phyloP scores from a whole-genome alignment of 64 coral and sea anemone genomes.

The Stichodactyla helianthus region DNA sequence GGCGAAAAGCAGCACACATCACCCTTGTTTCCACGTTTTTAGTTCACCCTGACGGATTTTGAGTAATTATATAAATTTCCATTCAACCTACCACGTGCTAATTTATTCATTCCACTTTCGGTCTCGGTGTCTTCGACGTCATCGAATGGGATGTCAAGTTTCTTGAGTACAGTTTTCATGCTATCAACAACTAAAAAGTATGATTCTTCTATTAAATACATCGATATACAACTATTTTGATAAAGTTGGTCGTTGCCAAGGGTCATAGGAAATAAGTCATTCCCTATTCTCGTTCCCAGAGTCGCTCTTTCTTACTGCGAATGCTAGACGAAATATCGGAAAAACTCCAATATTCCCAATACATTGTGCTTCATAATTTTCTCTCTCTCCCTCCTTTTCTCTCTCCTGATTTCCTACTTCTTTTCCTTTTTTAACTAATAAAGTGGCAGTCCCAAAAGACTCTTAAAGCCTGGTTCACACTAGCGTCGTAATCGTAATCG shows the following conservation, averaged over 20 bases:
- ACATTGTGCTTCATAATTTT: too few species aligned
- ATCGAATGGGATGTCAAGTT: conserved; percentile 28
- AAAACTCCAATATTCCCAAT: too few species aligned
- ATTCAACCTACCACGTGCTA: conserved; percentile 24
- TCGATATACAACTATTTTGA: too few species aligned
- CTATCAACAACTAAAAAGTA: conserved; percentile 27
- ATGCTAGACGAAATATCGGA: too few species aligned
- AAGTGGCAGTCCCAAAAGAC: neutral
- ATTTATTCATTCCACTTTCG: conserved; percentile 14
- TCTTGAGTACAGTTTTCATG: conserved; percentile 47
- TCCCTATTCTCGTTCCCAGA: too few species aligned
- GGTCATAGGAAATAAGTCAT: neutral
- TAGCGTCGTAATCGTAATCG: too few species aligned
- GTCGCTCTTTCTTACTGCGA: too few species aligned
- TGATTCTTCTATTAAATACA: too few species aligned
- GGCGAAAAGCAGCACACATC: neutral
- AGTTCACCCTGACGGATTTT: too few species aligned
- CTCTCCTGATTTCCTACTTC: neutral
- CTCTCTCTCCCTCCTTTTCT: neutral
- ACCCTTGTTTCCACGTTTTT: neutral
- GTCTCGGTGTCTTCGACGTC: neutral
- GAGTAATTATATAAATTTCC: too few species aligned
- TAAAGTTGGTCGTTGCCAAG: neutral
- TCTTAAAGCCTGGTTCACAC: too few species aligned
- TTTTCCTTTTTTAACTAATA: too few species aligned